Base-by-base conservation (phyloP, 2,113 vertebrate species). In the Cairina moschata region DNA sequence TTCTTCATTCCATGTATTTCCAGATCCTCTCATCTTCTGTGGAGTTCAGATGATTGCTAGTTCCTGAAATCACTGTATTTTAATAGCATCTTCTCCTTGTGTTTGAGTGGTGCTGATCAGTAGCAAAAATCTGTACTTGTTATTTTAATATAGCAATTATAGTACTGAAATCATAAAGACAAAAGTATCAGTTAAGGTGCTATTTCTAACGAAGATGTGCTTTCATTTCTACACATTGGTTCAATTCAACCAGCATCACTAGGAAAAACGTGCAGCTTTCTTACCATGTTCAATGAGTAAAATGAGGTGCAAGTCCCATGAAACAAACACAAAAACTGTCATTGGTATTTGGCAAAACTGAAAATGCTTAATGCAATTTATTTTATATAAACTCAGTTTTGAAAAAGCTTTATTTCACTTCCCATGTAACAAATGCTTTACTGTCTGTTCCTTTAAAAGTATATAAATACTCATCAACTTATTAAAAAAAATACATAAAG, bases 401-500 rank as follows among this genome's bases (percentile, higher is more conserved):
- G 29, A 79, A 86, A 90, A 83, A 44, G 14, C 55, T 88, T 69
- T 83, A 56, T 65, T 92, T 86, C 50, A 34, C 4, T 4, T 94
- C 26, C 31, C 72, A 17, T 72, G 56, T 40, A 93, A 86, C 36
- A 86, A 94, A 79, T 68, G 3, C 60, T 83, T 91, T 81, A 55
- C 36, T 97, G 11, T 73, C 56, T 46, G 6, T 88, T 94, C 75
- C 59, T 75, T 86, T 14, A 60, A 86, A 86, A 6, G 4, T 36
- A 15, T 42, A 92, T 77, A 94, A 96, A 87, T 95, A 87, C 75
- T 88, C 48, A 96, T 80, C 68, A 90, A 63, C 59, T 87, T 78
- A 85, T 96, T 95, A 86, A 95, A 96, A 90, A 90, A 87, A 77
- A 65, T 60, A 80, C 59, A 50, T 83, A 67, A 86, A 86, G 44